These are phyloP conservation scores for Eufriesea mexicana DNA, from an alignment of 1,140 invertebrate species.

Conservation along the genomic window DNA sequence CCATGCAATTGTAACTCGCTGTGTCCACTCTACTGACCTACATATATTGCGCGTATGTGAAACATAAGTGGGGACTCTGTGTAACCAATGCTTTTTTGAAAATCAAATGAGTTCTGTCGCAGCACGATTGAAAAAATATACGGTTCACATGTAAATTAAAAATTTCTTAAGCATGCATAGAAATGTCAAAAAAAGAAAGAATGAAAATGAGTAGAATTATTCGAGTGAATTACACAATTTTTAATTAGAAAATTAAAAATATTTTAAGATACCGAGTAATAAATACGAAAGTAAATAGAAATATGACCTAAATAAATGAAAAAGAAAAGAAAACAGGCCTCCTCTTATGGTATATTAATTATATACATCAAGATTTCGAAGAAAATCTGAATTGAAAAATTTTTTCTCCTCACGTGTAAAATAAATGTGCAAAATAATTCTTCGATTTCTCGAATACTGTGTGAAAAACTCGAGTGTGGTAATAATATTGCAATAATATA, in stretches of 20 bases:
- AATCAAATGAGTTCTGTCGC: neutral
- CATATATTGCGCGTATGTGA: slow-evolving; percentile 47
- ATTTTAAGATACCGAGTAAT: no score
- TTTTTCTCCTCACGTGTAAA: no score
- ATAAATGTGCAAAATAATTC: no score
- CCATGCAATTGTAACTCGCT: slow-evolving; percentile 55
- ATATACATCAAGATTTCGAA: neutral
- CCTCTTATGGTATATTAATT: neutral
- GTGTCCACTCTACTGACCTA: slow-evolving; percentile 63
- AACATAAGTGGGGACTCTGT: neutral
- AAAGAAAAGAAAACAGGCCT: neutral
- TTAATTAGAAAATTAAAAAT: neutral
- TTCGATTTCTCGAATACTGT: neutral
- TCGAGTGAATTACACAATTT: no score
- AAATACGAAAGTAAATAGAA: neutral
- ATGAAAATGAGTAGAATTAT: no score
- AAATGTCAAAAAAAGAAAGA: no score
- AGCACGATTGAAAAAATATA: neutral
- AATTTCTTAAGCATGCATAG: no score
- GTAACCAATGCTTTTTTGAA: neutral
- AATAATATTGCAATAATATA: neutral
- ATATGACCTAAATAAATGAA: neutral
- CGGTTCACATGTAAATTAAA: no score
- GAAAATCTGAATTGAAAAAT: neutral
- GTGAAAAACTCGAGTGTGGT: neutral